Percentiles rank a stretch among this genome's conserved stretches.
These are phyloP conservation scores for Lepidostoma basale DNA, from an alignment of 1,140 invertebrate genomes.

Conservation along the genomic window DNA sequence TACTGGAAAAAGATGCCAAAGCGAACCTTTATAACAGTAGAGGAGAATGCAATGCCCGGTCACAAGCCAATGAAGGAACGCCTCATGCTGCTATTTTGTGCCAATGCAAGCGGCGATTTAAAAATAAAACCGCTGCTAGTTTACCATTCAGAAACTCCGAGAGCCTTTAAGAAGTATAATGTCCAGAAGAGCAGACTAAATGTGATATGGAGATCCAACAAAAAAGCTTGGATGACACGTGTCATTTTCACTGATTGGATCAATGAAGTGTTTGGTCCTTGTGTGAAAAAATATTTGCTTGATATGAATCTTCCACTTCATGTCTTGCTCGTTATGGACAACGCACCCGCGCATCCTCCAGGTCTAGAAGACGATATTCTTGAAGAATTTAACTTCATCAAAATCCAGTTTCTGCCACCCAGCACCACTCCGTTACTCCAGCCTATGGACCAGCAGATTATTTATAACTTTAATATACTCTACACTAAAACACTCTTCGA, in stretches of 20 bases:
- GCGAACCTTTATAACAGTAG: neutral
- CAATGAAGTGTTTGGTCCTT: constrained; percentile 48
- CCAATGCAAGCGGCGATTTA: no score
- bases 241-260: no score
- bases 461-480: constrained; percentile 45
- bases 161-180: no score
- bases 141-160: no score
- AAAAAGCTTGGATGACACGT: no score
- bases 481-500: constrained; percentile 28
- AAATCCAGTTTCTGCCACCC: constrained; percentile 50
- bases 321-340: constrained; percentile 49
- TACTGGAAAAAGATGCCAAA: constrained; percentile 33
- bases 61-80: neutral
- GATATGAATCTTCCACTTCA: constrained; percentile 48
- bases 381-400: constrained; percentile 47
- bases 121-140: no score
- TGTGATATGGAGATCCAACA: no score
- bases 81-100: no score
- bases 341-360: constrained; percentile 49
- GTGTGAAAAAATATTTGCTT: constrained; percentile 50
- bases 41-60: neutral
- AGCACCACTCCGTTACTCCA: constrained; percentile 60
- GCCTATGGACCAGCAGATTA: constrained; percentile 60
- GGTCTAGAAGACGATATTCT: constrained; percentile 46
- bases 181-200: no score